Conservation (phyloP, 2,797 vertebrate genomes). For the Buceros bicornis region DNA sequence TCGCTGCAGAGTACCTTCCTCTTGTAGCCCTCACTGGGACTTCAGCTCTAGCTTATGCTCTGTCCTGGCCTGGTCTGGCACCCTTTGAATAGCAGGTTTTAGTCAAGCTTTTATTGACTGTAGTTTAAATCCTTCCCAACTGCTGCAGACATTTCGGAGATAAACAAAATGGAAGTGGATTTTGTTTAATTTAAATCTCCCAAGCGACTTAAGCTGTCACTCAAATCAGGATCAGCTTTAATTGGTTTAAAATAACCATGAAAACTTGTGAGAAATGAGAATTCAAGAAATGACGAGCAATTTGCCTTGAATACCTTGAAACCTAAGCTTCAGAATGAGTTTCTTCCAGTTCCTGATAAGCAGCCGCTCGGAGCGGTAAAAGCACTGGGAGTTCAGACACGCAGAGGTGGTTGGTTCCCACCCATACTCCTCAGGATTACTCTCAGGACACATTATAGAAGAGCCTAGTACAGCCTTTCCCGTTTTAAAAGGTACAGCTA, state of each 20-base stretch:
- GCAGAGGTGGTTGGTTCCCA: rapidly evolving
- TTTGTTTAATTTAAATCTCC: background rate
- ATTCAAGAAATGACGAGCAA: background rate
- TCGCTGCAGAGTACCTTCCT: background rate
- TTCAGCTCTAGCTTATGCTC: background rate
- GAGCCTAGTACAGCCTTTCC: background rate
- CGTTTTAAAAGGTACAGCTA: background rate
- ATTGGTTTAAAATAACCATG: background rate
- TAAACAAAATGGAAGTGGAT: slow-evolving; percentile 12
- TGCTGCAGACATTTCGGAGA: background rate
- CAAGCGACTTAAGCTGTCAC: background rate
- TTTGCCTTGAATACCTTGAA: background rate
- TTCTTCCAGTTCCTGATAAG: background rate
- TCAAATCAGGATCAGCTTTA: background rate
- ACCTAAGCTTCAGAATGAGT: background rate
- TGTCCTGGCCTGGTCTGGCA: background rate
- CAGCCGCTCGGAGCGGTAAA: background rate
- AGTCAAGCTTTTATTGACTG: background rate
- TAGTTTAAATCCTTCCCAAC: background rate
- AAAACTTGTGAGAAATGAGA: background rate
- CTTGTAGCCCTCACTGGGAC: background rate
- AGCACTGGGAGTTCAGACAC: background rate
- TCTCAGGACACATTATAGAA: background rate
- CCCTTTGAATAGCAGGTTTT: background rate
- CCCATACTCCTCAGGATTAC: background rate